Percentiles rank a stretch among this genome's conserved stretches.
Conservation (phyloP, 2,113 vertebrate genomes). For the Plotosus lineatus region DNA sequence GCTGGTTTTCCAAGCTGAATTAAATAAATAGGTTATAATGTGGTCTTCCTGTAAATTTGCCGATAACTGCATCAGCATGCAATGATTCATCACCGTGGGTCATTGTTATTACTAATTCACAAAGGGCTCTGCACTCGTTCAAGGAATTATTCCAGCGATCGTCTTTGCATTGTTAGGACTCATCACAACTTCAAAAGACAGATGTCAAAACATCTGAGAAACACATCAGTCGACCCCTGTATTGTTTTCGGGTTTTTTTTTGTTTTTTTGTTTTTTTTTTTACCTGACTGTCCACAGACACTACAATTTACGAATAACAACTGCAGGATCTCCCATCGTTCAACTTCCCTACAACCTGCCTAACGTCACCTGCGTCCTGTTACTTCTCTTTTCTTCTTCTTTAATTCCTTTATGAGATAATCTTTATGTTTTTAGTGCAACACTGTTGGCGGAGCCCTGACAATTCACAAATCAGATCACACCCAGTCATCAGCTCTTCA, state of each 20-base stretch:
- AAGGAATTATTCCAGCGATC: background rate
- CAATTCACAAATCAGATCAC: background rate
- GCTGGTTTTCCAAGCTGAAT: conserved; percentile 11
- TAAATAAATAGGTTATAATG: background rate
- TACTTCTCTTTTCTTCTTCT: background rate
- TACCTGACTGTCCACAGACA: conserved; percentile 1
- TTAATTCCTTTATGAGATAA: background rate
- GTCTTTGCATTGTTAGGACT: background rate
- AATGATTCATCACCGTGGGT: background rate
- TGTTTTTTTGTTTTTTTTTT: no score
- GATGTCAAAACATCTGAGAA: conserved; percentile 47
- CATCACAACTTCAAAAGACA: conserved; percentile 30
- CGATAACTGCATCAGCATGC: background rate
- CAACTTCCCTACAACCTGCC: conserved; percentile 10
- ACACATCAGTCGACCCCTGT: conserved; percentile 4
- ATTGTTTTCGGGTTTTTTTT: no score
- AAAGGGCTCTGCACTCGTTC: background rate
- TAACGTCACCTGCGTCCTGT: conserved; percentile 13
- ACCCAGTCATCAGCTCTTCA: conserved; percentile 6
- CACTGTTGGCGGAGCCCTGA: background rate
- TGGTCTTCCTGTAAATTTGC: conserved; percentile 1
- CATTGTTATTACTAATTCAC: conserved; percentile 12
- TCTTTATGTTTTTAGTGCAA: background rate
- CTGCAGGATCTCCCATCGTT: conserved; percentile 40
- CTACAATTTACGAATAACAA: conserved; percentile 50